Evolutionary conservation across 1,140 invertebrate genomes (phyloP), one percentile per base, ranked within the genome.

Genomic region (Paralvinella palmiformis): DNA sequence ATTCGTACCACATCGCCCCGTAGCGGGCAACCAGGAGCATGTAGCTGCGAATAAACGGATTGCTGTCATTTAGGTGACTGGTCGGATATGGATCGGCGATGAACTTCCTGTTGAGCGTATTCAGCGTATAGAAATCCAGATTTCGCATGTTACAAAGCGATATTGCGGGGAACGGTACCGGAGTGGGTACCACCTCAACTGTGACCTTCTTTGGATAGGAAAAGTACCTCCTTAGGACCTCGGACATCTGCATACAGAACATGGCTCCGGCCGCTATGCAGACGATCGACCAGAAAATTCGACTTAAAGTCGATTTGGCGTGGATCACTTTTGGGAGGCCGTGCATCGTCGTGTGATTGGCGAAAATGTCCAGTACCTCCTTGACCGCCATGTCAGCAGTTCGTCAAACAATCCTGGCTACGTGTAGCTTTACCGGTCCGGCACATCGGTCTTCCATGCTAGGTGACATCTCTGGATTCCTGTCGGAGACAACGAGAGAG

Each of bases 151-250:
- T 63, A 52, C 62, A 63, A 6, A 63, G n/a, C 13, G 29, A 35
- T 32, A 63, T 55, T 29, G 50, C 32, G 1, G 62, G 62, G 35
- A 63, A 63, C 10, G 62, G 62, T n/a, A 63, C 62, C 2, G 62
- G 62, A 2, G 62, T 63, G 24, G 62, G 50, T 2, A 63, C 62
- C 29, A 63, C 62, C 24, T 63, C 62, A n/a, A 63, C 62, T 27
- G 62, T 63, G 5, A 60, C 62, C 53, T 63, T 63, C 52, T 63
- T 63, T 27, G 62, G 62, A 27, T 63, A 63, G 7, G 62, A 55
- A 29, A 63, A 57, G 62, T 57, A 63, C 2, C 62, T n/a, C 3
- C 6, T 55, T 13, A 63, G 50, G 35, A 63, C 50, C 35, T 57
- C 62, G 20, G 62, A 57, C 48, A 63, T 63, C 37, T 63, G 62